Evolutionary conservation across 1,140 invertebrate species (phyloP).

Genomic region (Halictus rubicundus): DNA sequence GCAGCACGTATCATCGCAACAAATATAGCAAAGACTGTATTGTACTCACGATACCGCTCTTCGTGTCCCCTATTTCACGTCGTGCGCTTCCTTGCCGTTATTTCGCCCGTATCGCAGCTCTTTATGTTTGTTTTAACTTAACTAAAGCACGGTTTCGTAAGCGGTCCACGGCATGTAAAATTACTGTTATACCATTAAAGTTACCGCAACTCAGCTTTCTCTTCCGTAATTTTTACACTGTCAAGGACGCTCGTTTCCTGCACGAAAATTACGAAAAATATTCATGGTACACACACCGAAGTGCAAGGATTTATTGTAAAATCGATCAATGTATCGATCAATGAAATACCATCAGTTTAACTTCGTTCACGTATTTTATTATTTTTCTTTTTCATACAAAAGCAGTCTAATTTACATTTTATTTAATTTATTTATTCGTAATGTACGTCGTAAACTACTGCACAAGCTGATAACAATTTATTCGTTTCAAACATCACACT

Average conservation of each 20-base stretch:
- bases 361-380: background rate
- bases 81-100: background rate
- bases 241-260: background rate
- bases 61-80: background rate
- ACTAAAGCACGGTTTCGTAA: background rate
- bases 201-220: constrained; percentile 7
- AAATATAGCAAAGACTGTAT: background rate
- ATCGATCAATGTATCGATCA: background rate
- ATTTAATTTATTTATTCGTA: background rate
- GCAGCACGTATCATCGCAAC: background rate
- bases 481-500: background rate
- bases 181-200: constrained; percentile 3
- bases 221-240: constrained; percentile 3
- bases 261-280: background rate
- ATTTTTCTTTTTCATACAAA: background rate
- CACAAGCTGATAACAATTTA: background rate
- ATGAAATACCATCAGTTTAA: background rate
- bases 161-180: background rate
- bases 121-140: background rate
- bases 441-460: background rate
- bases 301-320: background rate
- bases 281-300: background rate
- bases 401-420: background rate
- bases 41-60: background rate
- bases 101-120: background rate